Base-by-base conservation (phyloP, 2,113 vertebrate genomes). In the Dromaius novaehollandiae region DNA sequence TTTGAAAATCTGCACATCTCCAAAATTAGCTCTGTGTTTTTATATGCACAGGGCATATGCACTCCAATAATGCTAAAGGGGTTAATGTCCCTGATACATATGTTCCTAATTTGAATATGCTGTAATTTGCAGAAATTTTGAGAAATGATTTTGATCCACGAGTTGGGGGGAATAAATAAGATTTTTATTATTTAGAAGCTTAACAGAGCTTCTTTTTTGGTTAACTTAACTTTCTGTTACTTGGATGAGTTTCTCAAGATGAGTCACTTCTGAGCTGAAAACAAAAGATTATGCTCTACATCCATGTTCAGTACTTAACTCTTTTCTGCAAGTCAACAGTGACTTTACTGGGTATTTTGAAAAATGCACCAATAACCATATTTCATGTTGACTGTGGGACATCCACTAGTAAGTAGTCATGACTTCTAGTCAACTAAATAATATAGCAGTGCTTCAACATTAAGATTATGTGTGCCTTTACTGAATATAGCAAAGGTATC, bases 51-150 rank as follows among this genome's bases (percentile, higher is more conserved):
- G 13, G 84, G 5, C 14, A 44, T 38, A 38, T 38, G 69, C 66
- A 25, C 19, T 86, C 11, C 3, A 82, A 58, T 83, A 86, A 79
- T 63, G 6, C 25, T 74, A 17, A 42, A 55, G 51, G 38, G 4
- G 4, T 78, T 63, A 86, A 56, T 15, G 3, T 40, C 25, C n/a
- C 6, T 4, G 11, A 1, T n/a, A 13, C 1, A 7, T 28, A 6
- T 32, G 4, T 48, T 82, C 32, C 12, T 61, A 46, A 70, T 10
- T 87, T 42, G 71, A 89, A 64, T 36, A n/a, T 12, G 30, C 2
- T 56, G n/a, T 46, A 50, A 70, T 74, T 83, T 86, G 9, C 19
- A 82, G 82, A 34, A 66, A 77, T 18, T 70, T 73, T 75, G 38
- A 75, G n/a, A 65, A 69, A 55, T 19, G 0, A 6, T 17, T 93